These are phyloP conservation scores for Catharus fuscescens DNA, from an alignment of 2,113 vertebrate species.

Conservation along the genomic window DNA sequence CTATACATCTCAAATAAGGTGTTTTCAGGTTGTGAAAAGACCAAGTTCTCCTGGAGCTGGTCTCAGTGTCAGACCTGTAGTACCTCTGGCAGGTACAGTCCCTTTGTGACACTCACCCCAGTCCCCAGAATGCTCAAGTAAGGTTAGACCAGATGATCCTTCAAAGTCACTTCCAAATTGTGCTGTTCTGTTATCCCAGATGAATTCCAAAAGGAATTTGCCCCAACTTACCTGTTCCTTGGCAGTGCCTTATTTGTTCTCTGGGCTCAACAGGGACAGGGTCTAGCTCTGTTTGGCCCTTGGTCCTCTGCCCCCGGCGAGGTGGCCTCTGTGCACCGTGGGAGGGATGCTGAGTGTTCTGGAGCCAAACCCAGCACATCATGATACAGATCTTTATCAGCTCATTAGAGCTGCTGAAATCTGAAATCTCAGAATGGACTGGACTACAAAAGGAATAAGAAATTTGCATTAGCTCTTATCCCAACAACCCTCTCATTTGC, in stretches of 20 bases:
- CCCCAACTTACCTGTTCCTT: neutral
- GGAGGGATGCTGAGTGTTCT: neutral
- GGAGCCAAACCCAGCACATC: neutral
- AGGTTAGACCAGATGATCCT: neutral
- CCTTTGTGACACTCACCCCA: neutral
- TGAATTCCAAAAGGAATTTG: neutral
- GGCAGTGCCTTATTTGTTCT: neutral
- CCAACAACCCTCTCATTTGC: conserved; percentile 6
- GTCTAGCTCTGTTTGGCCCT: neutral
- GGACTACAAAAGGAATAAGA: neutral
- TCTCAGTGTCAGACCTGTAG: neutral
- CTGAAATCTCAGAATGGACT: neutral
- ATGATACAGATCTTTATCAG: neutral
- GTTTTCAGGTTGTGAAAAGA: neutral
- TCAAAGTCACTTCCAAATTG: neutral
- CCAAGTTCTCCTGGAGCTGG: neutral
- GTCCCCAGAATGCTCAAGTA: neutral
- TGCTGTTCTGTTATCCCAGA: neutral
- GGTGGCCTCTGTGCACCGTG: fast-evolving
- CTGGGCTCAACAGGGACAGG: neutral
- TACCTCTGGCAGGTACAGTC: neutral
- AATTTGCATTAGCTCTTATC: neutral
- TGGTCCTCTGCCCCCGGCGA: neutral
- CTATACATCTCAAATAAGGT: neutral
- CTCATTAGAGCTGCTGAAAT: neutral